Conservation (phyloP, 2,113 vertebrate species). For the Zapus hudsonius region DNA sequence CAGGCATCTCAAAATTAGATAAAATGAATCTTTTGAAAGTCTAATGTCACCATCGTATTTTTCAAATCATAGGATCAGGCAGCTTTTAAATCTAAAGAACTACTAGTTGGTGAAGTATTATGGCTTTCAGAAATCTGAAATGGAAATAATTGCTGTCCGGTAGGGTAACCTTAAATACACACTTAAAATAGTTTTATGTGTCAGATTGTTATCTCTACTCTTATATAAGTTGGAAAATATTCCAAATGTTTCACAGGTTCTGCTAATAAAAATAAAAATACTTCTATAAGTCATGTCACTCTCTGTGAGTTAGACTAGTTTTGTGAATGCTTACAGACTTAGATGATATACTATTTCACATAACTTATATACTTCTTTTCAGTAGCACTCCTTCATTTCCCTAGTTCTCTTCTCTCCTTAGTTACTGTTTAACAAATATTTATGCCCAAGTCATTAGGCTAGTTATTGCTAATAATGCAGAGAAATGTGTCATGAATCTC, state of each 20-base stretch:
- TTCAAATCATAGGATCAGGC: not conserved
- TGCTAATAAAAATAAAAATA: conserved; percentile 1
- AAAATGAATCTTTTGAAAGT: not conserved
- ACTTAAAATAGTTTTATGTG: not conserved
- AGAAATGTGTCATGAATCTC: not conserved
- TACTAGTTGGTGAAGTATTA: not conserved
- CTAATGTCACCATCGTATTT: not conserved
- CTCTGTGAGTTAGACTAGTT: not conserved
- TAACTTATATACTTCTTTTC: not conserved
- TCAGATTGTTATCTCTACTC: not conserved
- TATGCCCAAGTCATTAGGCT: not conserved
- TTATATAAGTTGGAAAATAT: not conserved
- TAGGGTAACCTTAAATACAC: conserved; percentile 11
- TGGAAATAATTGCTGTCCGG: not conserved
- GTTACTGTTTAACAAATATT: not conserved
- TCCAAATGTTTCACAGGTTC: not conserved
- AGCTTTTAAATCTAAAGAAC: conserved; percentile 5
- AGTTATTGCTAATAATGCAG: not conserved
- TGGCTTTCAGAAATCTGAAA: not conserved
- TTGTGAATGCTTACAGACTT: not conserved
- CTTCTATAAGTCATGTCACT: not conserved
- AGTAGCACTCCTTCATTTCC: not conserved
- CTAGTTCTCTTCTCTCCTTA: not conserved
- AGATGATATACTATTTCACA: not conserved
- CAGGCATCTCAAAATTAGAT: conserved; percentile 24